These are phyloP conservation scores for Lamellibrachia columna DNA, from an alignment of 2,888 invertebrate genomes.

Conservation along the genomic window DNA sequence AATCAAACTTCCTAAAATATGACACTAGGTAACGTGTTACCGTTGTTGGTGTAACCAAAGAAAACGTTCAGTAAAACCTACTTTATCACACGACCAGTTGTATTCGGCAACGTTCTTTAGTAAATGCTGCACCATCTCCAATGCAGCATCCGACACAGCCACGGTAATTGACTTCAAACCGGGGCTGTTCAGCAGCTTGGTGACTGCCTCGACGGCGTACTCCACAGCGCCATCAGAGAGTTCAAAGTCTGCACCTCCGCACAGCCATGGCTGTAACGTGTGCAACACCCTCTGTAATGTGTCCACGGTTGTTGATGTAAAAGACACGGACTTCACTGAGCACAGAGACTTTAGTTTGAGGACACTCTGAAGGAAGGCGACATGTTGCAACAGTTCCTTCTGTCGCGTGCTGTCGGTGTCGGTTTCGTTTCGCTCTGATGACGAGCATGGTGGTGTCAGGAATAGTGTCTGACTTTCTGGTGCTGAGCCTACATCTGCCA, in stretches of 20 bases:
- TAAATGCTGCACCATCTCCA: neutral
- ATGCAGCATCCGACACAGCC: neutral
- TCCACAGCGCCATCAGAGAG: neutral
- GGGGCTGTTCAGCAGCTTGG: neutral
- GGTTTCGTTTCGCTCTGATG: neutral
- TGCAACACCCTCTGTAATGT: neutral
- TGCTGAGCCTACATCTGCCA: neutral
- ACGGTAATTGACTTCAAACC: neutral
- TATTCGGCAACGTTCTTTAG: constrained; percentile 8
- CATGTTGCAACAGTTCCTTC: neutral
- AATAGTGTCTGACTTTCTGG: neutral
- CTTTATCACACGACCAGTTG: neutral
- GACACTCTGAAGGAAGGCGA: neutral
- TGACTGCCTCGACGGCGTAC: neutral
- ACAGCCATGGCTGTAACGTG: neutral
- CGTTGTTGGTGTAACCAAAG: too few species aligned
- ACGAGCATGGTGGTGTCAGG: neutral
- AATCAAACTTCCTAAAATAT: neutral
- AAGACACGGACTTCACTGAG: neutral
- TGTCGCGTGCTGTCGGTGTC: neutral
- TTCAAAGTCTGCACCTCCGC: neutral
- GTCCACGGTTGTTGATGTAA: neutral
- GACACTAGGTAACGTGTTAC: neutral
- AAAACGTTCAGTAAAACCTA: neutral
- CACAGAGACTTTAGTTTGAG: neutral